Percentiles rank a stretch among this genome's conserved stretches.
phyloP scores from a whole-genome alignment of 2,113 vertebrate genomes.

The Zosterops borbonicus region DNA sequence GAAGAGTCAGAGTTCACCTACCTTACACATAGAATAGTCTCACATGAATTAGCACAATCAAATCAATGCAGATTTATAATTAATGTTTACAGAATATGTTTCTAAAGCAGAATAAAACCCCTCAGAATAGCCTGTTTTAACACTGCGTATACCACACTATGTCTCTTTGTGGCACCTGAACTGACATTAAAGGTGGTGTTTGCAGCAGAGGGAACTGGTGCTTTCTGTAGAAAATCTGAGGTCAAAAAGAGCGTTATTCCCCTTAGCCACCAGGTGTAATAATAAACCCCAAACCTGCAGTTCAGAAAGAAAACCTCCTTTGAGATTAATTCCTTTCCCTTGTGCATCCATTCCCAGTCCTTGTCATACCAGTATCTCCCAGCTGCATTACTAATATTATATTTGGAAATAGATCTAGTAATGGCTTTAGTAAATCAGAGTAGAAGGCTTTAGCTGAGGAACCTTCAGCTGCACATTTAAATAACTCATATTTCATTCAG shows the following conservation, averaged over 20 bases:
- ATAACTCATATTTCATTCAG: not conserved
- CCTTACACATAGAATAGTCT: not conserved
- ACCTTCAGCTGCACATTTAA: not conserved
- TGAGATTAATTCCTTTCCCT: not conserved
- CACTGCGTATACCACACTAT: fast-evolving
- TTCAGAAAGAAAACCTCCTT: not conserved
- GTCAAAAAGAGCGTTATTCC: fast-evolving
- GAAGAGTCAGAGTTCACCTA: not conserved
- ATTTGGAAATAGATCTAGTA: not conserved
- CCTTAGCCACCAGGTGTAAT: not conserved
- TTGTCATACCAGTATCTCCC: not conserved
- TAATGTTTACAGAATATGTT: not conserved
- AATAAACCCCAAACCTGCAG: not conserved
- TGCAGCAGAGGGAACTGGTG: not conserved
- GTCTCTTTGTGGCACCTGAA: fast-evolving
- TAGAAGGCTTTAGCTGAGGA: not conserved
- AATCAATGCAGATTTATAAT: not conserved
- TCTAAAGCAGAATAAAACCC: not conserved
- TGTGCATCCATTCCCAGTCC: not conserved
- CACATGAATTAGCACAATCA: not conserved
- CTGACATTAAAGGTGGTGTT: not conserved
- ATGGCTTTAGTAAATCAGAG: not conserved
- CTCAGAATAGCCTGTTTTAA: not conserved
- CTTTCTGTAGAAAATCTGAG: not conserved
- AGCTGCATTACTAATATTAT: not conserved